phyloP scores from a whole-genome alignment of 2,797 vertebrate genomes.

The Austrolebias charrua region DNA sequence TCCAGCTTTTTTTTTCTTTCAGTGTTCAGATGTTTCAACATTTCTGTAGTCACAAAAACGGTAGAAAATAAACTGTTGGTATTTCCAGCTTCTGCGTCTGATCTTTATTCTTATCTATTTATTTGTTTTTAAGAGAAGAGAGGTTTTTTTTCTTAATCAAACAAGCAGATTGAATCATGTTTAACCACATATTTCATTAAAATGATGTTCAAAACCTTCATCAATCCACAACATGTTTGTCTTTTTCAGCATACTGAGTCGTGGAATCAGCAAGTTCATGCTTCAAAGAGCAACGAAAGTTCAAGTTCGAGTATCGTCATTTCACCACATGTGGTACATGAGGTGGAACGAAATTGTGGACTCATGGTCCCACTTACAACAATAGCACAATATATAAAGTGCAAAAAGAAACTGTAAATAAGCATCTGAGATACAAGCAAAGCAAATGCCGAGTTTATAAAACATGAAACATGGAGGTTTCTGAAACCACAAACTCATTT shows the following conservation, averaged over 20 bases:
- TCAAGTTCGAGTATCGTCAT: too few relatives aligned
- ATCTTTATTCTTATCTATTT: too few relatives aligned
- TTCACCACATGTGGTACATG: too few relatives aligned
- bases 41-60: constrained; percentile 96
- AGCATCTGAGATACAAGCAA: too few relatives aligned
- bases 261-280: not conserved
- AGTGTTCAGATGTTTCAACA: constrained; percentile 97
- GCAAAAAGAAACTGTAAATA: too few relatives aligned
- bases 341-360: too few relatives aligned
- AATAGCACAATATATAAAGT: too few relatives aligned
- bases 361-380: too few relatives aligned
- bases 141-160: constrained; percentile 25
- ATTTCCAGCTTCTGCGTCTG: constrained; percentile 93
- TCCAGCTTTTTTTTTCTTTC: constrained; percentile 88
- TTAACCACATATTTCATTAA: not conserved
- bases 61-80: constrained; percentile 99
- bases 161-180: constrained; percentile 44
- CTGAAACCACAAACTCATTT: constrained; percentile 1
- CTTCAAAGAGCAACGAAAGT: constrained; percentile 2
- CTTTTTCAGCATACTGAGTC: not conserved
- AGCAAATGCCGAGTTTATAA: not conserved
- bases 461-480: constrained; percentile 8
- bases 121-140: constrained; percentile 54
- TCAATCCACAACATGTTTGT: not conserved
- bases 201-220: not conserved